phyloP scores from a whole-genome alignment of 2,888 invertebrate species.

The Caenorhabditis angaria region DNA sequence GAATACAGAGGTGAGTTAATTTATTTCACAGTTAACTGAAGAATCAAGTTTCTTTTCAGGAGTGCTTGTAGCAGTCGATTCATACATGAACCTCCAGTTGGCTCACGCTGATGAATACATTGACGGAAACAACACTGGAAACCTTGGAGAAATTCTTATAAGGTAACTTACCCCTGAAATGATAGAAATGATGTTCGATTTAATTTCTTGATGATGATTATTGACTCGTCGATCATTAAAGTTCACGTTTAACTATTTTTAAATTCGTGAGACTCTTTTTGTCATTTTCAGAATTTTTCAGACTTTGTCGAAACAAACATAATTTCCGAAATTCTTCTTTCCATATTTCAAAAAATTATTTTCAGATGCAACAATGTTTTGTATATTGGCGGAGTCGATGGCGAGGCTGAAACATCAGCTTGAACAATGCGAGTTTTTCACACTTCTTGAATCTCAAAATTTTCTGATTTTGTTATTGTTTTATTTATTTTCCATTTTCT shows the following conservation, averaged over 20 bases:
- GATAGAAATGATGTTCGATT: no score
- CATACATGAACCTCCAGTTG: constrained; percentile 96
- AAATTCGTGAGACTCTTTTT: no score
- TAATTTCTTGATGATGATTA: no score
- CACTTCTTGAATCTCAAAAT: constrained; percentile 2
- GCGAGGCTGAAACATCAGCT: constrained; percentile 17
- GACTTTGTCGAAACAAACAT: no score
- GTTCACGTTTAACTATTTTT: no score
- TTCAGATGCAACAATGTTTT: constrained; percentile 71
- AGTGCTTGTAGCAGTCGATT: constrained; percentile 94
- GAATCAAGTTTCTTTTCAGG: constrained; percentile 76
- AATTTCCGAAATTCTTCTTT: neutral
- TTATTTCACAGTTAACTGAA: neutral
- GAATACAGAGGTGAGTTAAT: constrained; percentile 86
- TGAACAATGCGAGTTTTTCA: neutral
- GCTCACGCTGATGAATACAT: constrained; percentile 97
- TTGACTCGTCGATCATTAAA: no score
- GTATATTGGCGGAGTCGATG: constrained; percentile 65
- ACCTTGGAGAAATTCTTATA: constrained; percentile 94
- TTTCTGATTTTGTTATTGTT: constrained; percentile 5
- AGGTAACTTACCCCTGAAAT: no score
- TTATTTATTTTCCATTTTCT: constrained; percentile 2
- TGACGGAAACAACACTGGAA: constrained; percentile 89
- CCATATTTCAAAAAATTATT: neutral
- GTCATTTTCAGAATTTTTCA: no score